Conservation (phyloP, 2,888 invertebrate genomes). For the Orthosia cruda region DNA sequence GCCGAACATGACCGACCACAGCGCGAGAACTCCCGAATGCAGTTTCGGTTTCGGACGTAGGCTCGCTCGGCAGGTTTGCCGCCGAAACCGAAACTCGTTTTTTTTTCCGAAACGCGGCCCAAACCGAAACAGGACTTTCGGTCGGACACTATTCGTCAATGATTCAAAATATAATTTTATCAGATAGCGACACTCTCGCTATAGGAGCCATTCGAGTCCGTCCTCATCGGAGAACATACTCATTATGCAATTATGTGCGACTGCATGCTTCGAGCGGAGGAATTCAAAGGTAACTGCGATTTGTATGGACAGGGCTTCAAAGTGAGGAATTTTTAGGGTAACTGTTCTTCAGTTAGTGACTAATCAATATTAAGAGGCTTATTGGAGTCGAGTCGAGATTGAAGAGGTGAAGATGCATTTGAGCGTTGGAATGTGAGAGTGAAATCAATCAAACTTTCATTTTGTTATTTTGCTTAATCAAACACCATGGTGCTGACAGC, state of each 20-base stretch:
- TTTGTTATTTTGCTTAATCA: conserved; percentile 1
- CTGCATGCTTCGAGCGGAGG: conserved; percentile 36
- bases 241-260: conserved; percentile 78
- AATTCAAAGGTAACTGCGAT: conserved; percentile 50
- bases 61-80: too few species aligned
- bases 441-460: conserved; percentile 6
- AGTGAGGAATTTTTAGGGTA: conserved; percentile 60
- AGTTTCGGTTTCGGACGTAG: too few species aligned
- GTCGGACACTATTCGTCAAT: too few species aligned
- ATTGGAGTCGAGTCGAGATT: conserved; percentile 13
- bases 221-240: conserved; percentile 61
- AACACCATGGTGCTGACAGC: not conserved
- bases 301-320: conserved; percentile 55
- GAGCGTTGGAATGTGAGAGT: conserved; percentile 7
- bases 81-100: too few species aligned
- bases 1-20: too few species aligned
- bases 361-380: conserved; percentile 12
- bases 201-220: not conserved
- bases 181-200: too few species aligned
- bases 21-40: too few species aligned
- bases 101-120: too few species aligned
- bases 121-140: too few species aligned
- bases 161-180: too few species aligned
- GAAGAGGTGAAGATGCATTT: conserved; percentile 3
- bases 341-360: conserved; percentile 48